phyloP scores from a whole-genome alignment of 1,140 invertebrate genomes.

The Platyscapa corneri region DNA sequence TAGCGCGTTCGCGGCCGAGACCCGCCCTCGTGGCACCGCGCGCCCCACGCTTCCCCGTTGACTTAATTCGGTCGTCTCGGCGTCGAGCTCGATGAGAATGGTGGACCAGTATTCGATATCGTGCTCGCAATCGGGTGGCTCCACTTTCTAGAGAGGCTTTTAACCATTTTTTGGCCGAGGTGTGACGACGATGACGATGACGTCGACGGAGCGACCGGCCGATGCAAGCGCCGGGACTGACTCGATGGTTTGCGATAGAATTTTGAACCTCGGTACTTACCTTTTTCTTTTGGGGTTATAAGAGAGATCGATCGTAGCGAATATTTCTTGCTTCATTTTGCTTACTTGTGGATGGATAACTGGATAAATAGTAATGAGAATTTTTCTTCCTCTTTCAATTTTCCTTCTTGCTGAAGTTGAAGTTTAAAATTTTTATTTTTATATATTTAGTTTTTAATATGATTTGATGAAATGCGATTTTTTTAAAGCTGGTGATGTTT shows the following conservation, averaged over 20 bases:
- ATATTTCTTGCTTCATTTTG: not conserved
- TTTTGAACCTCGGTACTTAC: not conserved
- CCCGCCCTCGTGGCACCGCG: not conserved
- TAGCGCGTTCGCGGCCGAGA: conserved; percentile 16
- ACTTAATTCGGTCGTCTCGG: not conserved
- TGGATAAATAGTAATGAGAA: not conserved
- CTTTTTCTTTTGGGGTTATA: not conserved
- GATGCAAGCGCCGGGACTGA: no score
- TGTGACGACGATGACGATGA: not conserved
- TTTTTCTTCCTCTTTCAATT: not conserved
- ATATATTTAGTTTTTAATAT: no score
- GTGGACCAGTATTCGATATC: not conserved
- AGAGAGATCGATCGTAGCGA: no score
- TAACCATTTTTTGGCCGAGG: conserved; percentile 34
- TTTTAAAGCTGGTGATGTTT: no score
- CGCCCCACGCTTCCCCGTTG: not conserved
- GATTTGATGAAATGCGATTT: no score
- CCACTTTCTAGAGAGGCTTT: conserved; percentile 37
- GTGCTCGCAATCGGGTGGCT: not conserved
- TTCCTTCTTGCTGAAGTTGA: not conserved
- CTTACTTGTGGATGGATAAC: not conserved
- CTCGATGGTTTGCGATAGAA: not conserved
- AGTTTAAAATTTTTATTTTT: not conserved
- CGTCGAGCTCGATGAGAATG: not conserved
- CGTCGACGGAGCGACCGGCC: not conserved